These are phyloP conservation scores for Leptinotarsa texana DNA, from an alignment of 1,140 invertebrate species.

Conservation along the genomic window DNA sequence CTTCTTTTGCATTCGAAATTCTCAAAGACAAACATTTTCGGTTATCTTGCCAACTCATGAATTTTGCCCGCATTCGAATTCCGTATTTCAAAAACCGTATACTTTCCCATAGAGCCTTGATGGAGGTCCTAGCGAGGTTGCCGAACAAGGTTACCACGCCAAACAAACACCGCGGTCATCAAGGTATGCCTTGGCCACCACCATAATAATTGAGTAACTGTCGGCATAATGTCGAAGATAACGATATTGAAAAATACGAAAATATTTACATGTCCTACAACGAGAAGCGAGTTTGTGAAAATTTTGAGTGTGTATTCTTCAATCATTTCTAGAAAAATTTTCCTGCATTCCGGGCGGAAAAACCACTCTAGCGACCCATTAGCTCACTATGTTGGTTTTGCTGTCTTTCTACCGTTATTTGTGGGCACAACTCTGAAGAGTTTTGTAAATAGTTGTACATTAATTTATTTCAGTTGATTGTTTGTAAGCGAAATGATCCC, in stretches of 20 bases:
- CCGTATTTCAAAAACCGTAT: not conserved
- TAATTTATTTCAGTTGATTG: slow-evolving; percentile 36
- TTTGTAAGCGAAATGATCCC: slow-evolving; percentile 19
- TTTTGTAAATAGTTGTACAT: slow-evolving; percentile 39
- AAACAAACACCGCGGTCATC: slow-evolving; percentile 28
- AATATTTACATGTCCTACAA: not conserved
- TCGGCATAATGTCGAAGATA: slow-evolving; percentile 25
- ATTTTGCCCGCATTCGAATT: slow-evolving; percentile 1
- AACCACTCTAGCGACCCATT: slow-evolving; percentile 1
- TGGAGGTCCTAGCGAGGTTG: slow-evolving; percentile 26
- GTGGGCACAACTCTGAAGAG: slow-evolving; percentile 30
- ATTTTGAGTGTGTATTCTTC: too few species aligned
- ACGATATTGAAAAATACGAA: slow-evolving; percentile 23
- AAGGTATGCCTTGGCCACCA: slow-evolving; percentile 26
- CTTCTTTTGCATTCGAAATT: not conserved
- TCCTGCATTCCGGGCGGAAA: slow-evolving; percentile 19
- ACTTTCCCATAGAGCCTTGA: slow-evolving; percentile 15
- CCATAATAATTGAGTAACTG: slow-evolving; percentile 3
- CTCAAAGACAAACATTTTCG: not conserved
- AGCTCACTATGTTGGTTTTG: slow-evolving; percentile 28
- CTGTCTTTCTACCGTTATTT: slow-evolving; percentile 26
- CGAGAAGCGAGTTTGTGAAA: not conserved
- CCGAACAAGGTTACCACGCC: slow-evolving; percentile 29
- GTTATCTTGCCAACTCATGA: not conserved
- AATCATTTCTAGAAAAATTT: too few species aligned